Conservation (phyloP, 1,140 invertebrate species). For the Pseudomyrmex flavicornis region DNA sequence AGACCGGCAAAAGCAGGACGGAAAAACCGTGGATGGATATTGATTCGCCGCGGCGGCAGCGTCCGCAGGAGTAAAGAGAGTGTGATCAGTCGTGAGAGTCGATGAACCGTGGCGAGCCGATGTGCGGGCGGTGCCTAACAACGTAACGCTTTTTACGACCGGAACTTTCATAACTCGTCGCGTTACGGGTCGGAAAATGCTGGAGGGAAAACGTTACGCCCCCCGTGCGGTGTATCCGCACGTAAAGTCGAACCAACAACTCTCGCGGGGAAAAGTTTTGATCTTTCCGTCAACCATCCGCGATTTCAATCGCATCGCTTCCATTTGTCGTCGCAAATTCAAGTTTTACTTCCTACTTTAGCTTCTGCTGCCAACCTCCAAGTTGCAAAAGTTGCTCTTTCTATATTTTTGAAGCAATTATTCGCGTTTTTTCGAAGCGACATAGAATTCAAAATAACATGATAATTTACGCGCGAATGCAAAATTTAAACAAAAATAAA, state of each 20-base stretch:
- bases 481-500: no score
- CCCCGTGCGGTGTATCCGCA: no score
- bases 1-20: not conserved
- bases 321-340: not conserved
- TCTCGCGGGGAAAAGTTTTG: not conserved
- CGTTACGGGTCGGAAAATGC: constrained; percentile 20
- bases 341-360: not conserved
- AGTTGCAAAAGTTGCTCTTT: not conserved
- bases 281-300: not conserved
- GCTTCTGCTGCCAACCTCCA: no score
- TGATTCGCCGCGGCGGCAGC: constrained; percentile 42
- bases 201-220: not conserved
- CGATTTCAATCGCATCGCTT: not conserved
- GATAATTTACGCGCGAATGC: not conserved
- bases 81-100: constrained; percentile 68
- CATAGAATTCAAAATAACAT: not conserved
- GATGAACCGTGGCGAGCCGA: constrained; percentile 52
- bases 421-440: not conserved
- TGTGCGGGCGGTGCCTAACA: constrained; percentile 12
- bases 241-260: constrained; percentile 28
- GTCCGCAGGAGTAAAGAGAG: constrained; percentile 58
- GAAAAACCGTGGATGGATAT: constrained; percentile 59
- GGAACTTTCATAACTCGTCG: constrained; percentile 45
- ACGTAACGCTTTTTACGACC: constrained; percentile 35
- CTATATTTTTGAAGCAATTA: not conserved